Base-by-base conservation (phyloP, 2,888 invertebrate species). In the Cryptus viduatorius region DNA sequence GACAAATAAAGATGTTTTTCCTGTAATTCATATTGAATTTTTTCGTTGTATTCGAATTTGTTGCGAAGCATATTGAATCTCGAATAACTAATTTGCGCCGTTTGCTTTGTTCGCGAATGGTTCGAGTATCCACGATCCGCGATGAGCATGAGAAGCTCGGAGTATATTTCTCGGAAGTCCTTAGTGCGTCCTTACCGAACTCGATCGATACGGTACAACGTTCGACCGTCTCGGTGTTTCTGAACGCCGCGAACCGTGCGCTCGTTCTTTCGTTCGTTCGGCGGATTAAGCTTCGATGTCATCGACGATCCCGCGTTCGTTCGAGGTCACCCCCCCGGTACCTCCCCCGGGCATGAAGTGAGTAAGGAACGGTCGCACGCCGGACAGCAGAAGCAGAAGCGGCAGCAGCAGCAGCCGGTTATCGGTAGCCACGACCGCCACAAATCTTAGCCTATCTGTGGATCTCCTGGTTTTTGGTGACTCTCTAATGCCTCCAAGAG, bases 391-490 rank as follows among this genome's bases (percentile, higher is more conserved):
- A 78, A 76, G 64, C 68, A 71, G 82, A 64, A 76, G 73, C 42
- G 72, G 72, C 72, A 72, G 84, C 44, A 75, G 69, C 85, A 83
- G 82, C 86, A 82, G 84, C 86, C 86, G 91, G 92, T 91, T 92
- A 92, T 92, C 92, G 88, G 89, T 86, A 85, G 82, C 90, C 90
- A 88, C 88, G 89, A 90, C 90, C 90, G 88, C 91, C 91, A 92
- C 92, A 92, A 92, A 92, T 92, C 92, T 92, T 86, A 80, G 77
- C 84, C 89, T 92, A 92, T 92, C 92, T 90, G 82, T 82, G 87
- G 88, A 92, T 92, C 92, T 91, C 87, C 89, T 86, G 90, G 89
- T 92, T 92, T 92, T 92, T 89, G 91, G 91, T 91, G 89, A 89
- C 89, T 90, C 88, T 90, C 90, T 89, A 90, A 91, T 91, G 89